These are phyloP conservation scores for Nephrotoma flavescens DNA, from an alignment of 2,888 invertebrate genomes.

Conservation along the genomic window DNA sequence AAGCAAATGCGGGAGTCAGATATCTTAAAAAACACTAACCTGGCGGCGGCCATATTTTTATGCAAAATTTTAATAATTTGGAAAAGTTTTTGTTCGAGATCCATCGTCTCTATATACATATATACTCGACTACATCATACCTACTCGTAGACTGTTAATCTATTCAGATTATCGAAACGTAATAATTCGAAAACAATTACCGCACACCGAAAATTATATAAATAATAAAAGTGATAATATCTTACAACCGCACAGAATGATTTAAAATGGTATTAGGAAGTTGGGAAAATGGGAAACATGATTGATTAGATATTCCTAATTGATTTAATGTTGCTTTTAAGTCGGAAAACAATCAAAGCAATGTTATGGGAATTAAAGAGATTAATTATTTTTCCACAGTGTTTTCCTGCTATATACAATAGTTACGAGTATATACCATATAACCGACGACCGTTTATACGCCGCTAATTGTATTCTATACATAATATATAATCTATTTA, in stretches of 20 bases:
- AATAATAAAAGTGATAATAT: not conserved
- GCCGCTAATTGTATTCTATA: not conserved
- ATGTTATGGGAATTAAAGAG: not conserved
- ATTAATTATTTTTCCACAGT: not conserved
- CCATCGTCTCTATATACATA: not conserved
- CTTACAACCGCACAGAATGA: not conserved
- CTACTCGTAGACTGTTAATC: not conserved
- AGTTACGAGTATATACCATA: not conserved
- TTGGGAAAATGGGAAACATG: not conserved
- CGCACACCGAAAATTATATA: not conserved
- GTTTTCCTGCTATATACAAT: not conserved
- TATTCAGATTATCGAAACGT: not conserved
- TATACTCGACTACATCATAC: no score
- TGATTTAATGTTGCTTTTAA: not conserved
- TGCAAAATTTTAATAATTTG: not conserved
- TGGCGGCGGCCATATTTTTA: not conserved
- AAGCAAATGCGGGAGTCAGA: not conserved
- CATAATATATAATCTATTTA: not conserved
- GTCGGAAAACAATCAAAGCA: not conserved
- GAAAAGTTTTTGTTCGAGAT: not conserved
- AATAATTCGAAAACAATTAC: not conserved
- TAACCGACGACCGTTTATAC: not conserved
- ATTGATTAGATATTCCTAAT: not conserved
- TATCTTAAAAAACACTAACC: not conserved
- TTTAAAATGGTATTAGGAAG: not conserved